Conservation (phyloP, 2,797 vertebrate species). For the Pseudocheirus occidentalis region DNA sequence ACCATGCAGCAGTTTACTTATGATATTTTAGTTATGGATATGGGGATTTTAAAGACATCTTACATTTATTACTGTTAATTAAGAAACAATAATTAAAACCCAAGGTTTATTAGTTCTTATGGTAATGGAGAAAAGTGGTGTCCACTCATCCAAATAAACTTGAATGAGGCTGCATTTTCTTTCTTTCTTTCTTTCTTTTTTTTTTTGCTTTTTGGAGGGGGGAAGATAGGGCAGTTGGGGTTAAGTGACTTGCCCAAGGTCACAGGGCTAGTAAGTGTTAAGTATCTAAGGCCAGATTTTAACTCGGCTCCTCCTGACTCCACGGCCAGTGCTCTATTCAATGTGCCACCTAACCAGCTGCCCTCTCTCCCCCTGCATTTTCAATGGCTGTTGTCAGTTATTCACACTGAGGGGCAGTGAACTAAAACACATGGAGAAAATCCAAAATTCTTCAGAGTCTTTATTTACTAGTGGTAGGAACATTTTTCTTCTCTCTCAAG, state of each 20-base stretch:
- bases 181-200: no score
- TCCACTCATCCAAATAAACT: neutral
- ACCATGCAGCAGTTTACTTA: neutral
- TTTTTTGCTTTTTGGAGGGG: no score
- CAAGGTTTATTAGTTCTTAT: neutral
- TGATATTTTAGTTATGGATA: neutral
- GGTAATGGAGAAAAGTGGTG: neutral
- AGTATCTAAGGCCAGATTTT: no score
- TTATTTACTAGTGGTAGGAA: constrained; percentile 52
- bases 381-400: neutral
- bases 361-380: neutral
- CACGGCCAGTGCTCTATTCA: no score
- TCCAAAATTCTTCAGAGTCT: constrained; percentile 34
- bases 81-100: constrained; percentile 3
- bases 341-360: no score
- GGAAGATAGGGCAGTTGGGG: no score
- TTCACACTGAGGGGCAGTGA: constrained; percentile 3
- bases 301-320: no score
- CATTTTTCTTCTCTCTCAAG: constrained; percentile 1
- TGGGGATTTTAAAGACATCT: neutral
- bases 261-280: no score
- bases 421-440: neutral
- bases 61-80: neutral
- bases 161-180: neutral
- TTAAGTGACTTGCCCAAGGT: no score